Evolutionary conservation across 2,113 vertebrate genomes (phyloP).

Genomic region (Seriola aureovittata): DNA sequence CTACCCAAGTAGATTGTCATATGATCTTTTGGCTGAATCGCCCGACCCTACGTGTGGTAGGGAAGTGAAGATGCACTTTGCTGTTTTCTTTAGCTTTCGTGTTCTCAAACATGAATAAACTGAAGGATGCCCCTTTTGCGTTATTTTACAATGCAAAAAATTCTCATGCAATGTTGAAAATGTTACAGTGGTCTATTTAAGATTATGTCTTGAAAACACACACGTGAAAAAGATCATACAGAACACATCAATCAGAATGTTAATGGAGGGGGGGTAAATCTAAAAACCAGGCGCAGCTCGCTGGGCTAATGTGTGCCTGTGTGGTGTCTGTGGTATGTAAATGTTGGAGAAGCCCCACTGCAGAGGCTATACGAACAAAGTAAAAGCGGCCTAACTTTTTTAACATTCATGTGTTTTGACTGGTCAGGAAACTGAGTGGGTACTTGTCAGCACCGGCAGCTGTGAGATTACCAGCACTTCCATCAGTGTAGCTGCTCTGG

Average conservation of each 20-base stretch:
- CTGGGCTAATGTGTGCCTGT: conserved; percentile 3
- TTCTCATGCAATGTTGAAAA: too few species aligned
- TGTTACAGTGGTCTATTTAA: background rate
- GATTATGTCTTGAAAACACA: background rate
- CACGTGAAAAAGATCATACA: background rate
- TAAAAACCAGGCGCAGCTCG: background rate
- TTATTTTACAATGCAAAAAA: too few species aligned
- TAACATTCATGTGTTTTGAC: conserved; percentile 44
- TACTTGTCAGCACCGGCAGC: conserved; percentile 42
- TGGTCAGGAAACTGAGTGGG: conserved; percentile 43
- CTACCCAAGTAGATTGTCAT: too few species aligned
- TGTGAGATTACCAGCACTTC: conserved; percentile 24
- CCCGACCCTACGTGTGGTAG: too few species aligned
- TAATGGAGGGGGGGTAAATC: background rate
- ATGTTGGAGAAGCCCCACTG: conserved; percentile 13
- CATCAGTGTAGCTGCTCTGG: conserved; percentile 24
- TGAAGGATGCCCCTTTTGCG: too few species aligned
- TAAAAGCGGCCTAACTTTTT: conserved; percentile 14
- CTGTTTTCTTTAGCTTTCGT: too few species aligned
- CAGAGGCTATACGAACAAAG: conserved; percentile 26
- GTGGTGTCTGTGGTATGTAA: conserved; percentile 26
- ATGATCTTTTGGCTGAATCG: too few species aligned
- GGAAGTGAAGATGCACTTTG: too few species aligned
- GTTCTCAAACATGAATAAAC: too few species aligned
- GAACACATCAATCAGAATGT: background rate